Percentiles rank a stretch among this genome's conserved stretches.
Evolutionary conservation across 2,797 vertebrate species (phyloP).

Genomic region (Schizopygopsis malacanthus): DNA sequence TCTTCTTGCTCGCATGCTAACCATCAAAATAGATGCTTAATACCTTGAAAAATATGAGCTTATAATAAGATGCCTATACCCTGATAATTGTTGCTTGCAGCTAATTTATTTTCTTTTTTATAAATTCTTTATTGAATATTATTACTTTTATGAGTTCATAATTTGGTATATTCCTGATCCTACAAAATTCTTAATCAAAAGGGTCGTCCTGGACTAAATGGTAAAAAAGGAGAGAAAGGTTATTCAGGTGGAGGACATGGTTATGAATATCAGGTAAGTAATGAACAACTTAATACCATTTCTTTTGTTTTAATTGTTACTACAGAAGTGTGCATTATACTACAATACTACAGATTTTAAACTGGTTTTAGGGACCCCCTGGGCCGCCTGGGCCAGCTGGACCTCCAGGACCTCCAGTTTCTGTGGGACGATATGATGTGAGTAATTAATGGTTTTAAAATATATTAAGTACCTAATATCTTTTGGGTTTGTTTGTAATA

Average conservation of each 20-base stretch:
- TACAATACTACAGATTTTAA: background rate
- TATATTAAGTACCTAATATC: background rate
- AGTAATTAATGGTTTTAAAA: conserved; percentile 51
- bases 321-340: background rate
- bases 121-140: background rate
- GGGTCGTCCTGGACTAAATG: conserved; percentile 93
- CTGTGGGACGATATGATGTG: conserved; percentile 59
- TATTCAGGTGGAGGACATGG: conserved; percentile 71
- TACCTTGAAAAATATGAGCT: background rate
- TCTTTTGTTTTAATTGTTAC: background rate
- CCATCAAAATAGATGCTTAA: background rate
- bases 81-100: background rate
- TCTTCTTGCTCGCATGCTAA: background rate
- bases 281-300: background rate
- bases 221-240: conserved; percentile 87
- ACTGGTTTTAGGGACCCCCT: conserved; percentile 60
- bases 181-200: conserved; percentile 61
- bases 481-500: background rate
- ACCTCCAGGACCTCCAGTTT: conserved; percentile 69
- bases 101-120: background rate
- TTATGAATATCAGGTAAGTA: conserved; percentile 77
- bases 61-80: background rate
- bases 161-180: conserved; percentile 14
- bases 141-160: background rate
- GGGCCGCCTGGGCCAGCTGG: conserved; percentile 84